Conservation (phyloP, 30 jellyfish, hydroid and myxozoan species). For the Cassiopea andromeda region DNA sequence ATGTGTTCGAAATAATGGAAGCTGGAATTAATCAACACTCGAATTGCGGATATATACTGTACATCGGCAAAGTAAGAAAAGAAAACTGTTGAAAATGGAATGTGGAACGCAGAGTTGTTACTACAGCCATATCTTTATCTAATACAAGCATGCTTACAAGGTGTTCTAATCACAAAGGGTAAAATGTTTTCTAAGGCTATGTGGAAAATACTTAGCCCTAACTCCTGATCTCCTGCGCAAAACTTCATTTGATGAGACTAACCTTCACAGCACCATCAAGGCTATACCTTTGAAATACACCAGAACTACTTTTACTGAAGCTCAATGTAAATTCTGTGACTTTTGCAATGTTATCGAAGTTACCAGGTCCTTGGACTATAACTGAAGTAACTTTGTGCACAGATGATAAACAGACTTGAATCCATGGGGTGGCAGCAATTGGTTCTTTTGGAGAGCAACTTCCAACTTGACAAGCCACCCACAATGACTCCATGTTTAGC, state of each 20-base stretch:
- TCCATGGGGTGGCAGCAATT: conserved; percentile 27
- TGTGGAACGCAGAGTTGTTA: no score
- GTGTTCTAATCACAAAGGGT: neutral
- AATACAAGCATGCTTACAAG: no score
- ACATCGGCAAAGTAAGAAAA: no score
- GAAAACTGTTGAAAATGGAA: no score
- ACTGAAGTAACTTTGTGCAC: no score
- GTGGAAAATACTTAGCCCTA: neutral
- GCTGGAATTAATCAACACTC: no score
- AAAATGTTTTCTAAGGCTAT: neutral
- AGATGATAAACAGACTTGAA: no score
- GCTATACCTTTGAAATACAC: conserved; percentile 20
- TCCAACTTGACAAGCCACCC: conserved; percentile 53
- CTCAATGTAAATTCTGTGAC: conserved; percentile 44
- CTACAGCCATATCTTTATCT: no score
- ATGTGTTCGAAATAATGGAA: no score
- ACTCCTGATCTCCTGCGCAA: neutral
- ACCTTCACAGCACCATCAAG: conserved; percentile 31
- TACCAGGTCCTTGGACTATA: no score
- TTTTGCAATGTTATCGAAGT: no score
- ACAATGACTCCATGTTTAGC: neutral
- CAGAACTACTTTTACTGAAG: neutral
- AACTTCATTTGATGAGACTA: neutral
- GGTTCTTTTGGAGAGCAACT: conserved; percentile 32
- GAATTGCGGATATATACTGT: no score